Base-by-base conservation (phyloP, 1,140 invertebrate species). In the Ceratoteleas bidentatus region DNA sequence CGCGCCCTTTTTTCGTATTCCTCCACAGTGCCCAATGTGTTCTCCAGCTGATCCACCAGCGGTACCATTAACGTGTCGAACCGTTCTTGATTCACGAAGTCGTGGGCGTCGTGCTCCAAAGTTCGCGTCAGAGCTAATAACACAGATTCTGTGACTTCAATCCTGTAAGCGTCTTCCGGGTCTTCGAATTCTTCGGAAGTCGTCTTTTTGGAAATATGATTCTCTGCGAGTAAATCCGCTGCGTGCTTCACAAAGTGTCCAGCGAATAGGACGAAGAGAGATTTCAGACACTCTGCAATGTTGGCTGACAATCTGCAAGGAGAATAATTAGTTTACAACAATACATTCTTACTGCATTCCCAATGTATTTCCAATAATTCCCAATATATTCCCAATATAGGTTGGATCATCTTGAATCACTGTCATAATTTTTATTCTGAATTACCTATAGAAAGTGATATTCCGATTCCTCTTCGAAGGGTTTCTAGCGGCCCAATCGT, bases 181-280 rank as follows among this genome's bases (percentile, higher is more conserved):
- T 94, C 90, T 56, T 92, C 93, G 0, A 92, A 50, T 15, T 93
- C 85, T 38, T 93, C 89, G 24, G 24, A 24, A 24, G 0, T 86
- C n/a, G 40, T 16, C 24, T 52, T 36, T 85, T 85, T 57, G 0
- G 76, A 58, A 10, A 85, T 65, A 79, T 93, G 92, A 60, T 92
- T 92, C 40, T 74, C 84, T 36, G 91, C 90, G 15, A 99, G 87
- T 1, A 96, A 86, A 3, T 93, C 90, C 0, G 96, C 94, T 0
- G 96, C 94, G 87, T 97, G 95, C 84, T 95, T 94, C 0, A 98
- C 90, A 80, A 98, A 95, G 84, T 96, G 95, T 5, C 95, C 95
- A 54, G 97, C 97, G 89, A 99, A 98, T 24, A 97, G 89, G 0
- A 97, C 94, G 88, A 99, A 99, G 0, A 99, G 91, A 16, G 96